Base-by-base conservation (phyloP, 1,140 invertebrate genomes). In the Mycetomoellerius zeteki region DNA sequence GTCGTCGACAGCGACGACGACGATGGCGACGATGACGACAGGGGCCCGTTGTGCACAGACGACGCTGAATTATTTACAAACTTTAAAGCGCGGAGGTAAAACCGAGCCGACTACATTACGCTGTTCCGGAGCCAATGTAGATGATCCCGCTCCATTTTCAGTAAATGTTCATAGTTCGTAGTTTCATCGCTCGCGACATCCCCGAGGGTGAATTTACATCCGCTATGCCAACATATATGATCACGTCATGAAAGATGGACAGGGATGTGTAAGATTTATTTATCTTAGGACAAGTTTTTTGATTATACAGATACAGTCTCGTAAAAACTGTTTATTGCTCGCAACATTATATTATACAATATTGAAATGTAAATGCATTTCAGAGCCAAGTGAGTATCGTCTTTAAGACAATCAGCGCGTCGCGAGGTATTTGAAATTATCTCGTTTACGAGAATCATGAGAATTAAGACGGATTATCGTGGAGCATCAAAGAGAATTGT, bases 51-150 rank as follows among this genome's bases (percentile, higher is more conserved):
- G 62, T 92, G 89, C 65, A 6, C 84, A 88, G 88, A 86, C 87
- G 76, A 77, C 69, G 69, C 80, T 92, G 90, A 92, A 92, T 92
- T 90, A 92, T 92, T 92, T 91, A 92, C 86, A 77, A 89, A 88
- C 54, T 85, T 86, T 86, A 60, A 85, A 80, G 71, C 67, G 43
- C 30, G 69, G 19, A 71, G 78, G 21, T 65, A 56, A 67, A 77
- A 78, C 30, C 60, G 47, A 37, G 47, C 50, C 62, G 60, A 52
- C 73, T 54, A 16, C 33, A 67, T 27, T 27, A 19, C 33, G 14
- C 14, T 21, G 75, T 19, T 12, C 33, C 54, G 27, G 12, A 60
- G 65, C 30, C 58, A 64, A 73, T 85, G 56, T 3, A 50, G 64
- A 69, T 47, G 76, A 69, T 81, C 47, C 24, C 52, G 50, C 24